A percentile compares a stretch with the other conserved stretches of the same genome.
Evolutionary conservation across 1,140 invertebrate genomes (phyloP).

Genomic region (Trachymyrmex cornetzi): DNA sequence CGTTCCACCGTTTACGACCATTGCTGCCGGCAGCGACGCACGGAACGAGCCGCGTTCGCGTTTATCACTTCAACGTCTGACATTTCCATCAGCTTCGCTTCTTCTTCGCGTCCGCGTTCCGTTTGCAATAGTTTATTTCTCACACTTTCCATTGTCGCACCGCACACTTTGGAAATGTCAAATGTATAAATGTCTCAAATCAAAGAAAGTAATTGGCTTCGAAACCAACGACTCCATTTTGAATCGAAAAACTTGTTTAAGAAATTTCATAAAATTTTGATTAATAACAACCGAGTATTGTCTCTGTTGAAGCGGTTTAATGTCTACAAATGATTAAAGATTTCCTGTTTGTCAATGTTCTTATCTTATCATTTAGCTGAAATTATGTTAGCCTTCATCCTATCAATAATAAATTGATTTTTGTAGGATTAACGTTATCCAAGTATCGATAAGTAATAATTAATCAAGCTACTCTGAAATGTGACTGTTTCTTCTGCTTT

Average conservation of each 20-base stretch:
- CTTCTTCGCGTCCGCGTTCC: background rate
- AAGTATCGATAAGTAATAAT: background rate
- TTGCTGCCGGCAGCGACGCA: slow-evolving; percentile 33
- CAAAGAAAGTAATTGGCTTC: background rate
- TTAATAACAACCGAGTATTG: background rate
- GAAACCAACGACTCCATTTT: background rate
- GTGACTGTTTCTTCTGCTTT: background rate
- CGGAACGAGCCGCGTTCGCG: slow-evolving; percentile 20
- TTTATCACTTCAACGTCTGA: slow-evolving; percentile 53
- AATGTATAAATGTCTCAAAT: background rate
- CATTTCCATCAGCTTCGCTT: slow-evolving; percentile 50
- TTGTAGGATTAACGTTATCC: background rate
- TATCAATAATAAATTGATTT: background rate
- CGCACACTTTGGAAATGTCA: background rate
- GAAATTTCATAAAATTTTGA: background rate
- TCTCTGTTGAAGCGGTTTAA: background rate
- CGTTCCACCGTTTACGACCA: slow-evolving; percentile 55
- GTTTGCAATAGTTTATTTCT: slow-evolving; percentile 31
- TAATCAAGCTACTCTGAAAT: background rate
- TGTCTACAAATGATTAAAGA: background rate
- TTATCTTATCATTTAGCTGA: slow-evolving; percentile 25
- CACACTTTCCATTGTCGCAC: slow-evolving; percentile 19
- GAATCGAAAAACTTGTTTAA: background rate
- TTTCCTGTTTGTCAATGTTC: slow-evolving; percentile 29
- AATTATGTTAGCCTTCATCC: background rate